Conservation (phyloP, 92 coral and sea anemone species). For the Palythoa heliodiscus region DNA sequence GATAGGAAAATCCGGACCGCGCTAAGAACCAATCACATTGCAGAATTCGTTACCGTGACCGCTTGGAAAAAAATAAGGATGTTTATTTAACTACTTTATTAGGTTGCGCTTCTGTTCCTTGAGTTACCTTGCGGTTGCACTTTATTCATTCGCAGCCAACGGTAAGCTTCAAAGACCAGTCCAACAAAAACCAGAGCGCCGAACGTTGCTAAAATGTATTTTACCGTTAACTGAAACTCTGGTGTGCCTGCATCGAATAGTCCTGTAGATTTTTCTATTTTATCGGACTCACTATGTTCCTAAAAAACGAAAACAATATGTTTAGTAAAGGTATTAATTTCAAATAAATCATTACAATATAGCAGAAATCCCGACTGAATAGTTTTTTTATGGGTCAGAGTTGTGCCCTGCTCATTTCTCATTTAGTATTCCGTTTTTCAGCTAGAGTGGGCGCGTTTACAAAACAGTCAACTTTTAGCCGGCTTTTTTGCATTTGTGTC, state of each 20-base stretch:
- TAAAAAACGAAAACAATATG: too few relatives aligned
- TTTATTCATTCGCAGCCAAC: neutral
- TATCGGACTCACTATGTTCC: constrained; percentile 14
- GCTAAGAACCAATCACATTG: too few relatives aligned
- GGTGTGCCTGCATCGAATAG: constrained; percentile 17
- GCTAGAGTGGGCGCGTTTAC: too few relatives aligned
- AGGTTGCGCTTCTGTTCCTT: neutral
- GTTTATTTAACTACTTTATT: too few relatives aligned
- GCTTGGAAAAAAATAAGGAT: too few relatives aligned
- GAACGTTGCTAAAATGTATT: neutral
- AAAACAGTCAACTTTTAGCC: neutral
- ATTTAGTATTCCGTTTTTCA: too few relatives aligned
- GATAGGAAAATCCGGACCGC: too few relatives aligned
- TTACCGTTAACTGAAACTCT: neutral
- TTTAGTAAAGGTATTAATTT: neutral
- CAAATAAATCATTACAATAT: neutral
- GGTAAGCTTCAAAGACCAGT: constrained; percentile 2
- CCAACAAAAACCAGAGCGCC: constrained; percentile 29
- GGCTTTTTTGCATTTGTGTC: neutral
- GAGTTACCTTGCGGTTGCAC: constrained; percentile 16
- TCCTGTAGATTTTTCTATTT: constrained; percentile 7
- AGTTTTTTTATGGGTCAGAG: too few relatives aligned
- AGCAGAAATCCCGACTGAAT: too few relatives aligned
- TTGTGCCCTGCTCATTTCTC: too few relatives aligned
- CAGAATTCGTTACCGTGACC: too few relatives aligned